Conservation (phyloP, 2,888 invertebrate species). For the Sussaba pulchella region DNA sequence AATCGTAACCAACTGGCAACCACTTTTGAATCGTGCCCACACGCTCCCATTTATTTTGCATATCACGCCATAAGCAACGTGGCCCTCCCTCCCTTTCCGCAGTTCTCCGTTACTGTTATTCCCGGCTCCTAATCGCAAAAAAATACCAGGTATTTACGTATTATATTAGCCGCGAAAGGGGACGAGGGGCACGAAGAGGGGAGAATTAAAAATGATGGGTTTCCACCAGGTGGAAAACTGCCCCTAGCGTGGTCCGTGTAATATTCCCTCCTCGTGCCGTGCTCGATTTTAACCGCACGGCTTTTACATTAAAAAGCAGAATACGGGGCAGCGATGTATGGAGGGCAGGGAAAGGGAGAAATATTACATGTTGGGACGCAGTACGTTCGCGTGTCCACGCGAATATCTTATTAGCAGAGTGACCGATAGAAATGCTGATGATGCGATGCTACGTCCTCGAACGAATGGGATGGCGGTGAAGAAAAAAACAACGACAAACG, state of each 20-base stretch:
- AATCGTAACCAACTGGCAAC: background rate
- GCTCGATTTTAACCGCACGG: constrained; percentile 44
- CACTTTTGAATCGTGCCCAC: constrained; percentile 13
- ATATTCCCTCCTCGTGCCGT: constrained; percentile 49
- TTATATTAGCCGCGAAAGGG: constrained; percentile 47
- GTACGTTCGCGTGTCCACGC: constrained; percentile 49
- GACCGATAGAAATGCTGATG: constrained; percentile 63
- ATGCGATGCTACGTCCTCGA: constrained; percentile 31
- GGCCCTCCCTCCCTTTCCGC: background rate
- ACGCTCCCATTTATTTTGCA: constrained; percentile 42
- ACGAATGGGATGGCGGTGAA: background rate
- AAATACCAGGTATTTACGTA: constrained; percentile 54
- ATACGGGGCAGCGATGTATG: constrained; percentile 1
- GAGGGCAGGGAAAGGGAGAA: background rate
- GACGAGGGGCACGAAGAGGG: constrained; percentile 5
- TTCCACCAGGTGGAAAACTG: constrained; percentile 46
- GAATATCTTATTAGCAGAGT: constrained; percentile 65
- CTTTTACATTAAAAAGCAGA: constrained; percentile 36
- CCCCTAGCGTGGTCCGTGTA: constrained; percentile 34
- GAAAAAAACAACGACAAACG: background rate
- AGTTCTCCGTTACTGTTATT: constrained; percentile 17
- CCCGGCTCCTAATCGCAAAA: constrained; percentile 32
- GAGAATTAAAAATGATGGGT: constrained; percentile 52
- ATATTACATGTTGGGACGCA: constrained; percentile 11
- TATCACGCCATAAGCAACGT: constrained; percentile 14